phyloP scores from a whole-genome alignment of 2,113 vertebrate species.

The Apeltes quadracus region DNA sequence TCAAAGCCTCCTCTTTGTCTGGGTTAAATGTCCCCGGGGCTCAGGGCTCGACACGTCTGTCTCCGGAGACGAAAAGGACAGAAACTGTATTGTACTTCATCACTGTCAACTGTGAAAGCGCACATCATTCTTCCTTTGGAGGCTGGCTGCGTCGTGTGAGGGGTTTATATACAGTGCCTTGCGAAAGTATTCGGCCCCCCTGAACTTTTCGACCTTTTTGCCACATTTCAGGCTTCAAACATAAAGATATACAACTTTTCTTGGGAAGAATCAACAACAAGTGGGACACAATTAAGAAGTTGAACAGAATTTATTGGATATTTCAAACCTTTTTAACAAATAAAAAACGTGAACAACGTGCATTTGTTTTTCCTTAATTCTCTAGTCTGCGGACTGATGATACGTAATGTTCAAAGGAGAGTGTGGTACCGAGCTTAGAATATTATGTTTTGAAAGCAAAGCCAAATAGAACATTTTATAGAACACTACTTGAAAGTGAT shows the following conservation, averaged over 20 bases:
- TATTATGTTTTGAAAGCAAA: background rate
- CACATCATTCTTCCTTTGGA: background rate
- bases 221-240: too few relatives aligned
- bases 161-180: background rate
- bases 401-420: background rate
- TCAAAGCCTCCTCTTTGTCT: constrained; percentile 41
- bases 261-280: too few relatives aligned
- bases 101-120: constrained; percentile 14
- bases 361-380: background rate
- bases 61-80: constrained; percentile 18
- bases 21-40: constrained; percentile 11
- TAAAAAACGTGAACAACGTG: too few relatives aligned
- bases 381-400: background rate
- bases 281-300: too few relatives aligned
- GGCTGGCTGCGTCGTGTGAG: background rate
- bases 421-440: background rate
- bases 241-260: too few relatives aligned
- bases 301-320: too few relatives aligned
- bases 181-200: too few relatives aligned
- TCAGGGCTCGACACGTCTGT: background rate
- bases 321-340: too few relatives aligned
- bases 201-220: too few relatives aligned
- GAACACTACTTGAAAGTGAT: constrained; percentile 13
- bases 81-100: constrained; percentile 12
- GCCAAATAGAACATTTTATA: background rate